These are phyloP conservation scores for Limnephilus auricula DNA, from an alignment of 2,888 invertebrate species.

Conservation along the genomic window DNA sequence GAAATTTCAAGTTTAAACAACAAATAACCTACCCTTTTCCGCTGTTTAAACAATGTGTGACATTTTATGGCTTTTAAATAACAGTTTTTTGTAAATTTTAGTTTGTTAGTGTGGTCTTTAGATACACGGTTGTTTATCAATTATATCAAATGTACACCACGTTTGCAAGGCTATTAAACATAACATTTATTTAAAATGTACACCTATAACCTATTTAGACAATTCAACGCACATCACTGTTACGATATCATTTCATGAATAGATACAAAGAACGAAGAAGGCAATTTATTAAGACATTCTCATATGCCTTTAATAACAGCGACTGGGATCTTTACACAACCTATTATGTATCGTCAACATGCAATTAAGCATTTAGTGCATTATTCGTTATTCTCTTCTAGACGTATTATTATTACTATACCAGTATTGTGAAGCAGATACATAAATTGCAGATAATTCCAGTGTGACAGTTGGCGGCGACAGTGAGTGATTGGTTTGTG, in stretches of 20 bases:
- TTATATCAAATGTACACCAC: too few species aligned
- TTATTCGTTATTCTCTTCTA: conserved; percentile 25
- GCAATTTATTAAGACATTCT: not conserved
- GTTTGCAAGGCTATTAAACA: too few species aligned
- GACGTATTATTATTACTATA: conserved; percentile 38
- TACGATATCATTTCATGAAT: not conserved
- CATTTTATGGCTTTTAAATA: too few species aligned
- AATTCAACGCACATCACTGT: not conserved
- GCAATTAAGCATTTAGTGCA: conserved; percentile 48
- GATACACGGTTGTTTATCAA: too few species aligned
- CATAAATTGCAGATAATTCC: conserved; percentile 50
- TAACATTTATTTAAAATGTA: too few species aligned
- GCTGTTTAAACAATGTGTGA: too few species aligned
- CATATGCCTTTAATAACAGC: not conserved
- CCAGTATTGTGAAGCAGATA: conserved; percentile 17
- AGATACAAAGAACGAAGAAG: not conserved
- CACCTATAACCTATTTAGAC: not conserved
- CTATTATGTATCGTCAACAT: not conserved
- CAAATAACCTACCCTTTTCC: too few species aligned
- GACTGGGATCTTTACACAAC: not conserved
- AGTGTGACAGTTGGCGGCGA: conserved; percentile 39
- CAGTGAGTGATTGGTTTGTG: conserved; percentile 49
- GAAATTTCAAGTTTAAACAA: too few species aligned
- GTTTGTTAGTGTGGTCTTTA: too few species aligned
- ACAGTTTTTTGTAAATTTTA: too few species aligned